Conservation (phyloP, 2,888 invertebrate genomes). For the Cacoxenus indagator region DNA sequence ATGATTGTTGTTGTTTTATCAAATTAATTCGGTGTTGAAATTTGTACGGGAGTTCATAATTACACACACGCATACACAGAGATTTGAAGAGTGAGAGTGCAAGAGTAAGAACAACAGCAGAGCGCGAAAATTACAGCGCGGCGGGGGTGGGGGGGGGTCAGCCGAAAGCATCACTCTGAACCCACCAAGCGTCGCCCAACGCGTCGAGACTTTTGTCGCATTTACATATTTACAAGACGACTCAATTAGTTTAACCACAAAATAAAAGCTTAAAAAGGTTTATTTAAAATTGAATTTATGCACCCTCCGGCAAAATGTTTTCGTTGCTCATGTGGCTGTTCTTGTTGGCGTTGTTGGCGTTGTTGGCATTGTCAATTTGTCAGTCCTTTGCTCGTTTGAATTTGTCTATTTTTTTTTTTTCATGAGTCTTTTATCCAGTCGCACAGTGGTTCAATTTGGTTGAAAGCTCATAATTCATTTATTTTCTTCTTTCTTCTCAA, state of each 20-base stretch:
- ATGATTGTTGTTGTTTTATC: constrained; percentile 51
- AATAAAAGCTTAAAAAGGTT: constrained; percentile 63
- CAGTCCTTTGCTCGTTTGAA: constrained; percentile 11
- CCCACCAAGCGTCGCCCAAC: neutral
- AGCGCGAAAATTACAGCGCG: constrained; percentile 6
- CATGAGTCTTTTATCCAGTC: neutral
- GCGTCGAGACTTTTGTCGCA: constrained; percentile 18
- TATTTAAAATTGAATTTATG: constrained; percentile 70
- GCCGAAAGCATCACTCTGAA: neutral
- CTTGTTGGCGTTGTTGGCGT: constrained; percentile 5
- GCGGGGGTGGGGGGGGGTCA: neutral
- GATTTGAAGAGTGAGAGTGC: constrained; percentile 12
- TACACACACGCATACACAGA: constrained; percentile 31
- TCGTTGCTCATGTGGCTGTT: constrained; percentile 15
- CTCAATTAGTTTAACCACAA: constrained; percentile 71
- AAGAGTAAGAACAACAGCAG: constrained; percentile 25
- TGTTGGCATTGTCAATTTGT: constrained; percentile 38
- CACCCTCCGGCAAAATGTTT: constrained; percentile 59
- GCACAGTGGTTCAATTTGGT: too few relatives aligned
- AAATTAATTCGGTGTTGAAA: constrained; percentile 51
- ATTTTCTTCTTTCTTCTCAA: constrained; percentile 23
- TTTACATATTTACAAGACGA: constrained; percentile 66
- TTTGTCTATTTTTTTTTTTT: neutral
- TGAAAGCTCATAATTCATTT: neutral
- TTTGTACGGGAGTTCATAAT: constrained; percentile 27